phyloP scores from a whole-genome alignment of 2,888 invertebrate species.

The Brenthis daphne region DNA sequence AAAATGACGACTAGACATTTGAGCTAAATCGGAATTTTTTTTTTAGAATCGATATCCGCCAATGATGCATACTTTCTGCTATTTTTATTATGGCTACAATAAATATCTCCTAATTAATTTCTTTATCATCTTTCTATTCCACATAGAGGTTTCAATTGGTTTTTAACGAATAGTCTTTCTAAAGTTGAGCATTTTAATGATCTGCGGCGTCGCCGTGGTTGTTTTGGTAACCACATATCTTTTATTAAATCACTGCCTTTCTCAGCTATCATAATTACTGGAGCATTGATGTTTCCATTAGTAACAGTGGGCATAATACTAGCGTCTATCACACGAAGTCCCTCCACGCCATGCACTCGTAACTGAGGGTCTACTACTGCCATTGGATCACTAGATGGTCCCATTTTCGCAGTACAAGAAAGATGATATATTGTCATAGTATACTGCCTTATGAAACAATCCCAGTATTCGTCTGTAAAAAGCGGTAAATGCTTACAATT shows the following conservation, averaged over 20 bases:
- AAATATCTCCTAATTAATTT: conserved; percentile 8
- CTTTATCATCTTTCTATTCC: conserved; percentile 60
- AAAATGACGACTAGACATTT: conserved; percentile 31
- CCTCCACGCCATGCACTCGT: conserved; percentile 88
- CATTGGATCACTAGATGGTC: conserved; percentile 87
- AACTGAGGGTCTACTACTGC: conserved; percentile 92
- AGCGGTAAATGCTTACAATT: conserved; percentile 90
- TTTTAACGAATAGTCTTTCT: conserved; percentile 50
- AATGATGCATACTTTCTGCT: neutral
- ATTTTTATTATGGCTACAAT: conserved; percentile 20
- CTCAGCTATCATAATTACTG: conserved; percentile 93
- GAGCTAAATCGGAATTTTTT: conserved; percentile 6
- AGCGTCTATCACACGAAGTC: conserved; percentile 92
- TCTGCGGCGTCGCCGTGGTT: conserved; percentile 51
- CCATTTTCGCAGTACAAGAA: conserved; percentile 93
- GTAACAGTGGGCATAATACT: conserved; percentile 94
- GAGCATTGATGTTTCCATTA: conserved; percentile 94
- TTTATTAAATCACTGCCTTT: conserved; percentile 93
- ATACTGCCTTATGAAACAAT: conserved; percentile 91
- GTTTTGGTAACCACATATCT: conserved; percentile 82
- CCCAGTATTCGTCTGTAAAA: conserved; percentile 93
- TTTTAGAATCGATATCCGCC: neutral
- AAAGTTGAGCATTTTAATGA: conserved; percentile 54
- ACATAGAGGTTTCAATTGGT: conserved; percentile 47
- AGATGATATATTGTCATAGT: conserved; percentile 94